A percentile compares a stretch with the other conserved stretches of the same genome.
Evolutionary conservation across 2,888 invertebrate genomes (phyloP).

Genomic region (Drosophila kanekoi): DNA sequence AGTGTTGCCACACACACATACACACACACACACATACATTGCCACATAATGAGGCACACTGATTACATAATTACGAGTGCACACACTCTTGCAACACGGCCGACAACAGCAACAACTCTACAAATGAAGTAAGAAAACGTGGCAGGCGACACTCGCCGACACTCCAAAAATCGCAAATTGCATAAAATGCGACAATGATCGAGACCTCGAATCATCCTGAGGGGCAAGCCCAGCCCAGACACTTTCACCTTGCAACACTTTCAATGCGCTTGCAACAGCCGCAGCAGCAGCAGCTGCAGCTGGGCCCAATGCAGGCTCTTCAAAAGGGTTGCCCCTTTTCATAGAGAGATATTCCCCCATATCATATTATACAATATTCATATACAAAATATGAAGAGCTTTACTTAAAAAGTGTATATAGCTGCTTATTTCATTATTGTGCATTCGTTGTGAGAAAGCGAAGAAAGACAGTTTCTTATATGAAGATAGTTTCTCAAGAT

Average conservation of each 20-base stretch:
- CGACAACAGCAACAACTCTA: slow-evolving; percentile 21
- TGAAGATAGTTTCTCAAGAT: too few species aligned
- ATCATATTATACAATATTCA: background rate
- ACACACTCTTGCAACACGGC: slow-evolving; percentile 41
- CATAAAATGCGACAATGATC: slow-evolving; percentile 44
- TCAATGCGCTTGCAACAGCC: slow-evolving; percentile 34
- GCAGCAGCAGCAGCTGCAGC: background rate
- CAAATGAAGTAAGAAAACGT: slow-evolving; percentile 73
- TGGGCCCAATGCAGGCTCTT: slow-evolving; percentile 23
- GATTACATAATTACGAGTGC: slow-evolving; percentile 78
- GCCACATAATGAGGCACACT: slow-evolving; percentile 73
- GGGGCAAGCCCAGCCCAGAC: too few species aligned
- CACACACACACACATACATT: slow-evolving; percentile 40
- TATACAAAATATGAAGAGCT: background rate
- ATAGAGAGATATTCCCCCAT: background rate
- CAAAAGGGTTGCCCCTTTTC: slow-evolving; percentile 25
- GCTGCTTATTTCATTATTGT: background rate
- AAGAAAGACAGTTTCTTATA: too few species aligned
- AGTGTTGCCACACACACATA: slow-evolving; percentile 47
- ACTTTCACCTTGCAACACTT: slow-evolving; percentile 47
- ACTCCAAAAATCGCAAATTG: slow-evolving; percentile 51
- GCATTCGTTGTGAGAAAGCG: too few species aligned
- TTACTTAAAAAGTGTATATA: background rate
- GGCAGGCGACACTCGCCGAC: slow-evolving; percentile 61
- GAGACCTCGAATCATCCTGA: slow-evolving; percentile 13